Evolutionary conservation across 2,113 vertebrate species (phyloP).

Genomic region (Diadophis punctatus): DNA sequence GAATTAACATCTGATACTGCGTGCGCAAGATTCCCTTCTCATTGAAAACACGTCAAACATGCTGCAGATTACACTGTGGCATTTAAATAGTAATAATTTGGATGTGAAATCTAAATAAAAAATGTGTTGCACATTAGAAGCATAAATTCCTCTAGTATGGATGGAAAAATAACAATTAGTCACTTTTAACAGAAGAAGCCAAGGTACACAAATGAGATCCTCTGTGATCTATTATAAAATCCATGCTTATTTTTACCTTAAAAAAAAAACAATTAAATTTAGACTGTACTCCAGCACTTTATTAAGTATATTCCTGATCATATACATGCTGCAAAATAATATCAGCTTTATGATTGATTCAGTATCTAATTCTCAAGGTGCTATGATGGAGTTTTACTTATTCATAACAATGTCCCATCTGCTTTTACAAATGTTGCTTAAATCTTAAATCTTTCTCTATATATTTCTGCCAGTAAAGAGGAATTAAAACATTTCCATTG

Average conservation of each 20-base stretch:
- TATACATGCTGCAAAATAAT: background rate
- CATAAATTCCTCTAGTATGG: conserved; percentile 50
- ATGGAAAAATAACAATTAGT: conserved; percentile 48
- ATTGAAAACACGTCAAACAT: conserved; percentile 65
- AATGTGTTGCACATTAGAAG: conserved; percentile 59
- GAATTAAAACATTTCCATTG: background rate
- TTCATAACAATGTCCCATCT: background rate
- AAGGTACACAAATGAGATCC: conserved; percentile 29
- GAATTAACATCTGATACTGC: conserved; percentile 65
- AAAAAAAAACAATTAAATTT: conserved; percentile 1
- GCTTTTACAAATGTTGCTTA: background rate
- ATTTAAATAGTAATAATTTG: conserved; percentile 69
- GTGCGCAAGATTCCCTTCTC: conserved; percentile 58
- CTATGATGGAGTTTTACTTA: background rate
- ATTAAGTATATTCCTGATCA: background rate
- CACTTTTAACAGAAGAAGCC: conserved; percentile 50
- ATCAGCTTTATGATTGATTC: background rate
- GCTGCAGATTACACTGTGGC: conserved; percentile 64
- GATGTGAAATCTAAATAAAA: conserved; percentile 65
- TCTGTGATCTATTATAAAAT: conserved; percentile 24
- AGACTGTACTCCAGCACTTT: background rate
- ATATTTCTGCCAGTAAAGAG: background rate
- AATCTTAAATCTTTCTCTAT: background rate
- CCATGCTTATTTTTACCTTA: background rate
- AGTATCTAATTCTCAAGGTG: background rate